Percentiles rank a stretch among this genome's conserved stretches.
Evolutionary conservation across 2,888 invertebrate species (phyloP).

Genomic region (Quadroppia sp.): DNA sequence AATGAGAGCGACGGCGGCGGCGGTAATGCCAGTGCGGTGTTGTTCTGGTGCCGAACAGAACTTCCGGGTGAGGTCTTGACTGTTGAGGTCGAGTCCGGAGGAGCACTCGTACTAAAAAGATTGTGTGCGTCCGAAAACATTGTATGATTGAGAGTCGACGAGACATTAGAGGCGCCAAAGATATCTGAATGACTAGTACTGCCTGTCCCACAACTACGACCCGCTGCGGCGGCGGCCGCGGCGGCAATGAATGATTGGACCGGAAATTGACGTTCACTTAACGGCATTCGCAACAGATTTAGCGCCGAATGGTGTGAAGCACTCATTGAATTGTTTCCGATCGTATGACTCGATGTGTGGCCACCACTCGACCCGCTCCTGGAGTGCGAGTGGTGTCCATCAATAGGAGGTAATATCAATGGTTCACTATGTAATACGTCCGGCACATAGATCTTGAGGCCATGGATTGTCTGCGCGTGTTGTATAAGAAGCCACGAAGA

Average conservation of each 20-base stretch:
- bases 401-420: slow-evolving; percentile 43
- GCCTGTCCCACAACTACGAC: slow-evolving; percentile 41
- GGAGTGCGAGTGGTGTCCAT: slow-evolving; percentile 39
- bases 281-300: slow-evolving; percentile 66
- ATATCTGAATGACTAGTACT: slow-evolving; percentile 41
- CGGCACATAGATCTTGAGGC: slow-evolving; percentile 78
- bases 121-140: slow-evolving; percentile 59
- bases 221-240: slow-evolving; percentile 38
- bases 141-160: slow-evolving; percentile 28
- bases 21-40: slow-evolving; percentile 39
- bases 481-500: slow-evolving; percentile 95
- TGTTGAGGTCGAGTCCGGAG: slow-evolving; percentile 52
- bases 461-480: slow-evolving; percentile 90
- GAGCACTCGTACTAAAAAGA: slow-evolving; percentile 66
- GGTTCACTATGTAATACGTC: slow-evolving; percentile 55
- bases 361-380: slow-evolving; percentile 14
- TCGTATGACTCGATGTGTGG: slow-evolving; percentile 30
- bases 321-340: slow-evolving; percentile 42
- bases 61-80: slow-evolving; percentile 28
- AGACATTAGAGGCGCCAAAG: slow-evolving; percentile 29
- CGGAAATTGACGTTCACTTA: slow-evolving; percentile 57
- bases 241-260: slow-evolving; percentile 38
- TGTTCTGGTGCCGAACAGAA: slow-evolving; percentile 25
- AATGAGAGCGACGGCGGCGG: slow-evolving; percentile 47
- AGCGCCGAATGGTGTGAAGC: slow-evolving; percentile 48